Conservation (phyloP, 1,140 invertebrate genomes). For the Brachionus koreanus region DNA sequence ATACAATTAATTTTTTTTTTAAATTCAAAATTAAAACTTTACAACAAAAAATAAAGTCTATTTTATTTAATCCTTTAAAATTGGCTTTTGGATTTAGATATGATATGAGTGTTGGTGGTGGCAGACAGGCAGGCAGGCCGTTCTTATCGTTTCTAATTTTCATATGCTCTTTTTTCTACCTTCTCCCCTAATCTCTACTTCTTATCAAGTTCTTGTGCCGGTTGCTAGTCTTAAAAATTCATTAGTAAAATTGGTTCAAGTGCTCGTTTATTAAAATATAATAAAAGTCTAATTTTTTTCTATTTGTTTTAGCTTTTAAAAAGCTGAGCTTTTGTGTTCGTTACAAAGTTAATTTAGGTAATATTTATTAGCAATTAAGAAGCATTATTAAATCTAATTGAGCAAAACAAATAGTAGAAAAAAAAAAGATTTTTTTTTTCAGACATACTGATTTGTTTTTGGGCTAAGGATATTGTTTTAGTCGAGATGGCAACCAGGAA, state of each 20-base stretch:
- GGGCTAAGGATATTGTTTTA: slow-evolving; percentile 8
- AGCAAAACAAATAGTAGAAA: neutral
- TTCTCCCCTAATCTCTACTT: neutral
- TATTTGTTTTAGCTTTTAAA: neutral
- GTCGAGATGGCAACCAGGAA: slow-evolving; percentile 25
- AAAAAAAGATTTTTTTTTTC: neutral
- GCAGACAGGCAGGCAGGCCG: too few relatives aligned
- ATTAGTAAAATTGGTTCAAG: neutral
- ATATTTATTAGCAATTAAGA: neutral
- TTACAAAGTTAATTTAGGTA: neutral
- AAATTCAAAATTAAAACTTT: neutral
- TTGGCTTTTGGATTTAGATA: neutral
- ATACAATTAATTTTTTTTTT: neutral
- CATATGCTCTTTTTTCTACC: neutral
- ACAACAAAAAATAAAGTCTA: neutral
- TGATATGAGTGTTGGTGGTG: neutral
- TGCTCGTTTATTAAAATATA: neutral
- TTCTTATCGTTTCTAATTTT: neutral
- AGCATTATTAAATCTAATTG: slow-evolving; percentile 9
- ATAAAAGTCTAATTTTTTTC: neutral
- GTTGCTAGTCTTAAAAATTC: neutral
- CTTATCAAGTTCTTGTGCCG: neutral
- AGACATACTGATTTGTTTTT: neutral
- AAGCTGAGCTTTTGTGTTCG: neutral
- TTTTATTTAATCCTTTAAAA: neutral